Evolutionary conservation across 2,113 vertebrate genomes (phyloP).

Genomic region (Spermophilus dauricus): DNA sequence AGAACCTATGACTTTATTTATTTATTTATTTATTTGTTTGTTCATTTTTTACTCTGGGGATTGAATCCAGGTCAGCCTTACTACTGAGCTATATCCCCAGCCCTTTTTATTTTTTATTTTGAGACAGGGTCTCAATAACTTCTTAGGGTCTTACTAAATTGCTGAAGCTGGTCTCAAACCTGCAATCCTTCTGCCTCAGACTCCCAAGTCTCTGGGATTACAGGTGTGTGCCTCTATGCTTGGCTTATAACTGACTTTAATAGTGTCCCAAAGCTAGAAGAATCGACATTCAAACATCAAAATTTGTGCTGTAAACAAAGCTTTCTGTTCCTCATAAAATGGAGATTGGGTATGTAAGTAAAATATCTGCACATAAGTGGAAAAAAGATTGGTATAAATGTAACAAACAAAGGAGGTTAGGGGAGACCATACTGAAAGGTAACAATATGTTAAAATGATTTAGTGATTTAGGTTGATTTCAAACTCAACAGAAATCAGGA

Average conservation of each 20-base stretch:
- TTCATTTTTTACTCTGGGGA: no score
- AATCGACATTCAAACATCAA: not conserved
- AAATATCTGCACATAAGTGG: not conserved
- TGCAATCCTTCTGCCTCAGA: no score
- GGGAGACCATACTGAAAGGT: not conserved
- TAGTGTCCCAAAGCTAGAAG: not conserved
- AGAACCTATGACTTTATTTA: not conserved
- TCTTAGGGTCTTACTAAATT: no score
- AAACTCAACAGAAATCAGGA: slow-evolving; percentile 4
- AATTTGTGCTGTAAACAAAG: not conserved
- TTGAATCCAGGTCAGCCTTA: no score
- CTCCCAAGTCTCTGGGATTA: no score
- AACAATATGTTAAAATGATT: slow-evolving; percentile 12
- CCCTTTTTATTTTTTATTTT: no score
- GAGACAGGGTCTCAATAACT: no score
- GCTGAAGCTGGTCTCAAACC: no score
- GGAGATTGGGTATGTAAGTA: not conserved
- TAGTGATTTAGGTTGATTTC: slow-evolving; percentile 29
- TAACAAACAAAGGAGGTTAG: not conserved
- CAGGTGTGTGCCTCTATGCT: no score
- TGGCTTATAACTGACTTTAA: not conserved
- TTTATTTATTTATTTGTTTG: no score
- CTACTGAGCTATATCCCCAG: no score
- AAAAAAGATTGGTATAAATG: not conserved
- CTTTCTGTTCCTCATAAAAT: not conserved